A percentile compares a stretch with the other conserved stretches of the same genome.
Conservation (phyloP, 2,888 invertebrate genomes). For the Catonia carolina region DNA sequence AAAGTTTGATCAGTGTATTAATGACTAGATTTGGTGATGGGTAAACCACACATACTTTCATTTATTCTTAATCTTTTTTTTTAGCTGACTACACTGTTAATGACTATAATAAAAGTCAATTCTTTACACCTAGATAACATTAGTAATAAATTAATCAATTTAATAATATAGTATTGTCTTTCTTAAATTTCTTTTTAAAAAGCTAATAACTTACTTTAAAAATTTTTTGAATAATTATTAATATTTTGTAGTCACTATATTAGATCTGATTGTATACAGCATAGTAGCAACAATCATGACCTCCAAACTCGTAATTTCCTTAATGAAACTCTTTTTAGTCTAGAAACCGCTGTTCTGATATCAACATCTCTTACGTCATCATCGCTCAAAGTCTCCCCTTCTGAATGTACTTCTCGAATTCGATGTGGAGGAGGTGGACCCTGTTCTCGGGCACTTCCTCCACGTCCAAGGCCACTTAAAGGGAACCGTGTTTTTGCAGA, state of each 20-base stretch:
- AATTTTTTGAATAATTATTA: not conserved
- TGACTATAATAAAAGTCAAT: too few species aligned
- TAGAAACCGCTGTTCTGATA: constrained; percentile 64
- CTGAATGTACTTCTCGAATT: constrained; percentile 62
- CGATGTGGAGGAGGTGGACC: constrained; percentile 42
- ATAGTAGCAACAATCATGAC: constrained; percentile 47
- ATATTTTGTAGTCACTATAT: constrained; percentile 2
- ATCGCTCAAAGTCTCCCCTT: constrained; percentile 62
- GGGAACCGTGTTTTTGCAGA: constrained; percentile 34
- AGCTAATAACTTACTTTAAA: not conserved
- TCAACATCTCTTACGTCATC: constrained; percentile 57
- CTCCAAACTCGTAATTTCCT: constrained; percentile 74
- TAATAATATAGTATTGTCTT: constrained; percentile 23
- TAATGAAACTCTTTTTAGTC: constrained; percentile 71
- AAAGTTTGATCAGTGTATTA: constrained; percentile 33
- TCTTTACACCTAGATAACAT: constrained; percentile 11
- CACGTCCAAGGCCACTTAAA: constrained; percentile 31
- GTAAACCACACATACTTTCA: constrained; percentile 8
- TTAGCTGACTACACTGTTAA: constrained; percentile 6
- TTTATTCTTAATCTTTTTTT: constrained; percentile 17
- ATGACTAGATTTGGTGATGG: constrained; percentile 36
- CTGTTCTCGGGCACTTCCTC: constrained; percentile 32
- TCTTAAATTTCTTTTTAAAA: not conserved
- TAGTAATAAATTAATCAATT: not conserved
- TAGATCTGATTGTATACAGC: constrained; percentile 18